phyloP scores from a whole-genome alignment of 2,797 vertebrate species.

The Cephalopachus bancanus region DNA sequence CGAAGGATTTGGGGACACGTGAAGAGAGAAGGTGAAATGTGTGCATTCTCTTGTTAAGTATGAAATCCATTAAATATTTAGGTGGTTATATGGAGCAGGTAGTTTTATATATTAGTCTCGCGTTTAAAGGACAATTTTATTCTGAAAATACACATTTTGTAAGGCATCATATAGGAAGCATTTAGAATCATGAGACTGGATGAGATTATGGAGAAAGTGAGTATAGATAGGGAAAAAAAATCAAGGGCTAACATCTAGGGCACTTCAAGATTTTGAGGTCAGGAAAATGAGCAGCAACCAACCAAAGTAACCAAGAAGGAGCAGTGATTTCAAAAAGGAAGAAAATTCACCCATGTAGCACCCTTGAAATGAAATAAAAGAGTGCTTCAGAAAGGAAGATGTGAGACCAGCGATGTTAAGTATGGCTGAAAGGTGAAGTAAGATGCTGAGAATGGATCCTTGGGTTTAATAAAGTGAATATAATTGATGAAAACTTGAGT shows the following conservation, averaged over 20 bases:
- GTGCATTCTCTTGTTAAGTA: neutral
- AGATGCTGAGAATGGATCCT: neutral
- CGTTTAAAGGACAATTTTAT: neutral
- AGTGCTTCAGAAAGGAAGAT: slow-evolving; percentile 43
- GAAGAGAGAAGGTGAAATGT: neutral
- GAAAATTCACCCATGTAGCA: neutral
- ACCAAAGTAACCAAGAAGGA: neutral
- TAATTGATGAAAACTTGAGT: slow-evolving; percentile 51
- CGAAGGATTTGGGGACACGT: neutral
- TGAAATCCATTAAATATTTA: slow-evolving; percentile 27
- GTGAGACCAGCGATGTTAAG: neutral
- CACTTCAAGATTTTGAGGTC: slow-evolving; percentile 27
- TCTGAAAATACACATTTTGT: slow-evolving; percentile 16
- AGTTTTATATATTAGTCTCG: neutral
- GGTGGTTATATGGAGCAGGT: neutral
- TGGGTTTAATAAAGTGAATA: slow-evolving; percentile 31
- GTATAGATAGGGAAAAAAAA: neutral
- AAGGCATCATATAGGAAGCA: neutral
- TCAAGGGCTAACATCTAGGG: neutral
- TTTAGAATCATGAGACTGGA: neutral
- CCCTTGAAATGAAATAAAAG: slow-evolving; percentile 56
- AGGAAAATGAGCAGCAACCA: slow-evolving; percentile 33
- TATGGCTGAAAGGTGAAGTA: neutral
- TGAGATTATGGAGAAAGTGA: neutral
- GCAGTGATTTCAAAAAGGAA: neutral